Base-by-base conservation (phyloP, 2,888 invertebrate genomes). In the Epiblema foenella region DNA sequence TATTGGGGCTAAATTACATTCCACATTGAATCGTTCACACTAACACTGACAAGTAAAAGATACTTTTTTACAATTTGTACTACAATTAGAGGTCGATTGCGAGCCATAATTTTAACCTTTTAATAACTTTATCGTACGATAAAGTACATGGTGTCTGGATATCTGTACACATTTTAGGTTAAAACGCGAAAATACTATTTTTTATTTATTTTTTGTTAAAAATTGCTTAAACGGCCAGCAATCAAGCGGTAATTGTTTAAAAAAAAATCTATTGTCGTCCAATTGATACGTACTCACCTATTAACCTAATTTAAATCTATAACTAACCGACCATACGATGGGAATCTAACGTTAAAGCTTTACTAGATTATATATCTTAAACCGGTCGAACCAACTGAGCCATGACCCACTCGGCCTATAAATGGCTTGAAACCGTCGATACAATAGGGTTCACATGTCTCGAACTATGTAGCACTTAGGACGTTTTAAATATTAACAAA, bases 291-390 rank as follows among this genome's bases (percentile, higher is more conserved):
- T 17, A 24, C 64, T 42, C 37, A 46, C 54, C 70, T 1, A n/a
- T 18, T 67, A 56, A 18, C 10, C 33, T 69, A 60, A 9, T 15
- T 56, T 46, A 54, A 11, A 51, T 17, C 51, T 67, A 33, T 0
- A 57, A n/a, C 37, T 60, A 60, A 66, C 17, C 66, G 46, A 67
- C 62, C 70, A 20, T 62, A 71, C 71, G 71, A 71, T 71, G 71
- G 71, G 71, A 67, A 57, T 62, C 71, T 71, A 71, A 56, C 9
- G 51, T 71, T 71, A 71, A 71, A 71, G 71, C 71, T 71, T 56
- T 29, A 67, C 62, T 67, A 71, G 54, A 71, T 71, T 67, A 71
- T 51, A 66, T 54, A 60, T 15, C 54, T 62, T 71, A 65, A 54
- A n/a, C n/a, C n/a, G n/a, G n/a, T n/a, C n/a, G n/a, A n/a, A n/a